A percentile compares a stretch with the other conserved stretches of the same genome.
Conservation (phyloP, 1,140 invertebrate genomes). For the Leptopilina clavipes region DNA sequence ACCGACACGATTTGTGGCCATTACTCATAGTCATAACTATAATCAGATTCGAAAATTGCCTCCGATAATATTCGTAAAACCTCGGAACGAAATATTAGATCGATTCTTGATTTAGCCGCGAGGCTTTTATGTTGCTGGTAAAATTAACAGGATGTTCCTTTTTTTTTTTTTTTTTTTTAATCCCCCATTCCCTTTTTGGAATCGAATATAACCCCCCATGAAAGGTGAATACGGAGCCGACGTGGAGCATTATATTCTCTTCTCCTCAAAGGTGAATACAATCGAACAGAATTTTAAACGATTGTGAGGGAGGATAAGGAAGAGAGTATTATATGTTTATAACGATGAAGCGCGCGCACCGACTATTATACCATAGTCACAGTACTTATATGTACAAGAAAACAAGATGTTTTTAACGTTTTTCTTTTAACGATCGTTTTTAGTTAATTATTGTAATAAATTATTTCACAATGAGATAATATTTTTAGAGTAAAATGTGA, state of each 20-base stretch:
- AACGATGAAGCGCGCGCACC: not conserved
- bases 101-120: slow-evolving; percentile 12
- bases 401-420: slow-evolving; percentile 13
- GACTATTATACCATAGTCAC: slow-evolving; percentile 5
- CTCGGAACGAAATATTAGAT: slow-evolving; percentile 28
- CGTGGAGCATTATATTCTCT: not conserved
- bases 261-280: slow-evolving; percentile 26
- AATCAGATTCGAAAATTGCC: slow-evolving; percentile 35
- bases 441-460: not conserved
- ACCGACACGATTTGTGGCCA: slow-evolving; percentile 33
- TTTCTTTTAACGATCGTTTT: slow-evolving; percentile 11
- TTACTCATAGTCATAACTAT: slow-evolving; percentile 34
- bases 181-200: not conserved
- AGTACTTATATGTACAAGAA: slow-evolving; percentile 1
- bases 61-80: slow-evolving; percentile 28
- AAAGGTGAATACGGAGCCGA: not conserved
- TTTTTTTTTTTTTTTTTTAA: slow-evolving; percentile 1
- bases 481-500: not conserved
- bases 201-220: not conserved
- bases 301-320: slow-evolving; percentile 16
- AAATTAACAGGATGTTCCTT: slow-evolving; percentile 32
- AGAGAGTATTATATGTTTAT: slow-evolving; percentile 7
- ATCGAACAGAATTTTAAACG: slow-evolving; percentile 33
- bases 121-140: not conserved
- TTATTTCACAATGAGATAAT: not conserved